Base-by-base conservation (phyloP, 1,140 invertebrate species). In the Drosophila pseudoobscura region DNA sequence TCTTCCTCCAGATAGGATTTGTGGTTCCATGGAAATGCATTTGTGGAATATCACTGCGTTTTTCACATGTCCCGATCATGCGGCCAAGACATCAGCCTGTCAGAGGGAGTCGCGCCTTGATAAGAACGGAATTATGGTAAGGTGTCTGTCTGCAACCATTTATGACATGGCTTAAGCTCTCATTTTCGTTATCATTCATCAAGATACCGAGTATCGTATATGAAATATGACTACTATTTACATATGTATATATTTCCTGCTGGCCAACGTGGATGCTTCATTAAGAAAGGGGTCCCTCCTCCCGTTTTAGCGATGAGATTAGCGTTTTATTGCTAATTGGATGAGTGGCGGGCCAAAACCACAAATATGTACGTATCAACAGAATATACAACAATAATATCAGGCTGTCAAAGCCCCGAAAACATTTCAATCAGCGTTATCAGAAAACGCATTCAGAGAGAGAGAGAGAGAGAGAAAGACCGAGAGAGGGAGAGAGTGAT, bases 271-370 rank as follows among this genome's bases (percentile, higher is more conserved):
- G 73, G 24, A 24, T 45, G 7, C 26, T 75, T 75, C 64, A 75
- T 75, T 75, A 75, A 41, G 29, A 49, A 63, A 52, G 29, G 15
- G 13, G 9, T n/a, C 31, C 49, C 31, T 22, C 15, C 20, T 44
- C 55, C 41, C 59, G 45, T 31, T 41, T 5, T 44, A 60, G 72
- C 56, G 46, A 73, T 89, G 70, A 35, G 62, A 73, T 87, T 87
- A 87, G 69, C 84, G 46, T 52, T 75, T 47, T 31, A 31, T 44
- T 59, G 83, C 66, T 87, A 87, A 87, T 88, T 87, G 77, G 45
- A 71, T 71, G 66, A 60, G 52, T 69, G 45, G 64, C 35, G 26
- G 17, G 51, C 51, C 20, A 69, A 39, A 79, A 80, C 66, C 60
- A 52, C 35, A 57, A 78, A 80, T 66, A 57, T 65, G 20, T 20